Evolutionary conservation across 2,888 invertebrate genomes (phyloP), one percentile per base, ranked within the genome.

Genomic region (Acheta domesticus): DNA sequence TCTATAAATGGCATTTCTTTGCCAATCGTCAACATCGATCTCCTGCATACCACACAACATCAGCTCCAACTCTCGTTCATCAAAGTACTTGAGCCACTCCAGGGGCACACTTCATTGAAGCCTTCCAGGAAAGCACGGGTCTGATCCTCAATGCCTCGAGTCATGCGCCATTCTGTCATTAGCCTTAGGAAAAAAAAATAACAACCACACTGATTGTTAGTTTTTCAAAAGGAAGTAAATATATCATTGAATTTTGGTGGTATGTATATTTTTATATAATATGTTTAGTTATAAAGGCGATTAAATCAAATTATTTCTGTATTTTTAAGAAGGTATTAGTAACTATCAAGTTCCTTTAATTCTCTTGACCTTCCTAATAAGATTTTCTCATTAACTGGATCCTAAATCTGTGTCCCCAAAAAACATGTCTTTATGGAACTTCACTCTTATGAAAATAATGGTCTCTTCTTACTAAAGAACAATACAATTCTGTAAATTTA

Each of bases 11-110:
- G 99, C 96, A 88, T 98, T 96, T 80, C 96, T 91, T 87, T 99
- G 98, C 99, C 99, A 99, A 88, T 99, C 99, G 85, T 99, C 98
- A 14, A 99, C 96, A 88, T 99, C 99, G 81, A 99, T 97, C 88
- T 99, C 98, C 88, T 99, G 99, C 99, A 99, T 99, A 80, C 99
- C 99, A 87, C 99, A 99, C 83, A 99, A 89, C 91, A 99, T 94
- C 84, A 99, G 89, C 89, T 99, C 99, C 84, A 99, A 88, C 88
- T 99, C 99, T 82, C 99, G 91, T 89, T 99, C 99, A 88, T 99
- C 99, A 87, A 99, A 99, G 88, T 99, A 99, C 88, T 99, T 98
- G 78, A 99, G 89, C 99, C 99, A 99, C 87, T 99, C 98, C 74
- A 99, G 89, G 0, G 99, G 99, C 80, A 99, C 98, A 99, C 99